Evolutionary conservation across 1,140 invertebrate species (phyloP).

Genomic region (Dolichoris vasculosae): DNA sequence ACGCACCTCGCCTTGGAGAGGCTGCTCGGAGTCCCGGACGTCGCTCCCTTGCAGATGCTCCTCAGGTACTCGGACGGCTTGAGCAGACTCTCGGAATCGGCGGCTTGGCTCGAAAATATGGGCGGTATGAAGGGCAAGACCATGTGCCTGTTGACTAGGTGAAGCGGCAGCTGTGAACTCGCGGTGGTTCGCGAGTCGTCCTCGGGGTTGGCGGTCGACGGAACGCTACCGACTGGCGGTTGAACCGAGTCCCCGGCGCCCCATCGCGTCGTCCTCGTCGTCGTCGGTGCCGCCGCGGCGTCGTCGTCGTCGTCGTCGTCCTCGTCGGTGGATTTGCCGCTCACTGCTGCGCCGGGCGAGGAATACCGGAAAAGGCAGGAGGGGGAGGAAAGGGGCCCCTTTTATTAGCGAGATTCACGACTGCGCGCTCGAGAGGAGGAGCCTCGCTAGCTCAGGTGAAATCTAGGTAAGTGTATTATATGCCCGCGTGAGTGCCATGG

Average conservation of each 20-base stretch:
- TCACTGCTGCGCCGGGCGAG: background rate
- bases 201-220: background rate
- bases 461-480: constrained; percentile 76
- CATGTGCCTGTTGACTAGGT: constrained; percentile 87
- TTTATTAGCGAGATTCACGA: background rate
- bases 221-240: background rate
- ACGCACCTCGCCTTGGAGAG: constrained; percentile 71
- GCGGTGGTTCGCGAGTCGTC: background rate
- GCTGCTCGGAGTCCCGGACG: constrained; percentile 52
- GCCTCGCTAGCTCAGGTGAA: constrained; percentile 64
- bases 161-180: constrained; percentile 62
- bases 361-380: constrained; percentile 52
- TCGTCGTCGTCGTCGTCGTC: background rate
- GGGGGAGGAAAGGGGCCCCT: constrained; percentile 43
- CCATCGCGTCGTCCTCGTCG: background rate
- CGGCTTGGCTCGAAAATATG: constrained; percentile 82
- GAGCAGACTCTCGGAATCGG: constrained; percentile 86
- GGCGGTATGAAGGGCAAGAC: constrained; percentile 91
- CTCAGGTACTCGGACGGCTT: constrained; percentile 93
- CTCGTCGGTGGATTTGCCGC: background rate
- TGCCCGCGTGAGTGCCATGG: constrained; percentile 70
- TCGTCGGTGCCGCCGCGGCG: background rate
- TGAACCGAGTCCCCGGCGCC: constrained; percentile 1
- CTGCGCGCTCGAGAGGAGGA: constrained; percentile 38
- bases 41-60: constrained; percentile 79